Evolutionary conservation across 1,140 invertebrate genomes (phyloP), one percentile per base, ranked within the genome.

Genomic region (Zaprionus inermis): DNA sequence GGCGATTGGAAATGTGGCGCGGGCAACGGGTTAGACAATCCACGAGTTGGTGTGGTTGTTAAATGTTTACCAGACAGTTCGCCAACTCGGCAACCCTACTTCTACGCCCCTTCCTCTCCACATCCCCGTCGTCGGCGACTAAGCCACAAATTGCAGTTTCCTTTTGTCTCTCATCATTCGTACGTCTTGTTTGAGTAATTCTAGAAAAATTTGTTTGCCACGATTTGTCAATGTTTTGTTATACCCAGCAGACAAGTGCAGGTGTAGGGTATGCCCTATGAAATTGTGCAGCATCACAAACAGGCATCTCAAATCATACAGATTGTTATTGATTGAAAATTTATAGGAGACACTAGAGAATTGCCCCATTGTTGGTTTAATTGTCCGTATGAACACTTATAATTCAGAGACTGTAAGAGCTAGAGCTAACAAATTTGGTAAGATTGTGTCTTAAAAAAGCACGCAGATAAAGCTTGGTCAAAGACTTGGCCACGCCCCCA

Each of bases 181-280:
- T 60, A 30, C 56, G 63, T 49, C 58, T 76, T 57, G 49, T 73
- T 73, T 69, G 64, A 69, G 64, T 69, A 55, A 59, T 74, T 77
- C 54, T 51, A 68, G 38, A 52, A 68, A 78, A 83, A 78, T 77
- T 77, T 85, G 68, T 81, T 85, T 80, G 56, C 81, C 64, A 44
- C 78, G 52, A 73, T 67, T 68, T 63, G 56, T 30, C 30, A 32
- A 49, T 51, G 72, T 73, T 68, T 67, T 68, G 36, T 68, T 60
- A 18, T 54, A 36, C 44, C 28, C 64, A 14, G 30, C 5, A 11
- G 24, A 10, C 3, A 10, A 4, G 12, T 16, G 6, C 6, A 1
- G 24, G 2, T 5, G n/a, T 0, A 0, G 56, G 56, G 46, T 55
- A 46, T 59, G 34, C 41, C 24, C n/a, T n/a, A n/a, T n/a, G n/a